Evolutionary conservation across 2,888 invertebrate genomes (phyloP).

Genomic region (Drosophila anomelani): DNA sequence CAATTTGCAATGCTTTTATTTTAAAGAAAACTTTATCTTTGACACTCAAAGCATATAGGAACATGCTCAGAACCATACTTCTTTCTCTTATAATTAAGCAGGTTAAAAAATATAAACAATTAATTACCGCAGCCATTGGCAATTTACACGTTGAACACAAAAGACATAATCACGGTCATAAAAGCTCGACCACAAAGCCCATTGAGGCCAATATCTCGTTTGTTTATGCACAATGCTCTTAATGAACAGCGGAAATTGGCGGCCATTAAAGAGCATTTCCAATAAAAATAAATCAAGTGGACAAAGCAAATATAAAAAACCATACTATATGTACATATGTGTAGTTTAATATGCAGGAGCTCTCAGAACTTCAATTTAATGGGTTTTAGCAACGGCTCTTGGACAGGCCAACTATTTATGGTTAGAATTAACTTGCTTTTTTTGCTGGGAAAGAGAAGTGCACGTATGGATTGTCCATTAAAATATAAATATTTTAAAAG

Average conservation of each 20-base stretch:
- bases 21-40: neutral
- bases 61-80: too few relatives aligned
- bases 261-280: conserved; percentile 54
- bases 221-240: conserved; percentile 53
- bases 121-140: conserved; percentile 18
- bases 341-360: conserved; percentile 25
- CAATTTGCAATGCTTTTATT: neutral
- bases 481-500: neutral
- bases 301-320: conserved; percentile 5
- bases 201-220: conserved; percentile 40
- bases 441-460: neutral
- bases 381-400: conserved; percentile 47
- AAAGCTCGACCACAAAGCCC: conserved; percentile 53
- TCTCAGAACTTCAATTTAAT: conserved; percentile 27
- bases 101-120: conserved; percentile 12
- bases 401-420: neutral
- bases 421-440: neutral
- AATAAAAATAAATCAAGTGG: conserved; percentile 27
- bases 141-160: conserved; percentile 22
- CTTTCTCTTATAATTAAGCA: neutral
- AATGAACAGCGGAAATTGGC: conserved; percentile 59
- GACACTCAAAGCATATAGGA: neutral
- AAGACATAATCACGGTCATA: conserved; percentile 40
- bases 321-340: too few relatives aligned
- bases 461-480: neutral